These are phyloP conservation scores for Leptodactylus fuscus DNA, from an alignment of 2,113 vertebrate genomes.

Conservation along the genomic window DNA sequence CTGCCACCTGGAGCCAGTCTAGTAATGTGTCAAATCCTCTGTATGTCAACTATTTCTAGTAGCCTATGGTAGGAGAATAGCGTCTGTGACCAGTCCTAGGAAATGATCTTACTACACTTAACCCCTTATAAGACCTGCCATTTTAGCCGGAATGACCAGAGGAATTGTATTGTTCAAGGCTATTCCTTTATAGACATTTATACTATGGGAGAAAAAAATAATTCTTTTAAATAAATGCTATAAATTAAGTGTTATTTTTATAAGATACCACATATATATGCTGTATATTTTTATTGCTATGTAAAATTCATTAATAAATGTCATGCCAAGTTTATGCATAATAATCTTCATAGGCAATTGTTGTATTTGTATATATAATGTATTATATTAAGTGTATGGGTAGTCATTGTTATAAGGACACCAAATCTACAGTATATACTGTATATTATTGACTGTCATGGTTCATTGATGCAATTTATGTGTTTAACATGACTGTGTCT, in stretches of 20 bases:
- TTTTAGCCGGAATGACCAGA: background rate
- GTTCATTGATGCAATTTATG: too few species aligned
- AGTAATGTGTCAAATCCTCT: slow-evolving; percentile 22
- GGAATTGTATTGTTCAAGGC: background rate
- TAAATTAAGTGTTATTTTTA: too few species aligned
- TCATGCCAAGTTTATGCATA: too few species aligned
- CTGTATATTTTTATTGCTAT: background rate
- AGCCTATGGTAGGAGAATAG: background rate
- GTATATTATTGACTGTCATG: too few species aligned
- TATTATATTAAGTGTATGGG: too few species aligned
- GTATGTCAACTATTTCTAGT: background rate
- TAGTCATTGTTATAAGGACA: too few species aligned
- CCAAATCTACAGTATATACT: too few species aligned
- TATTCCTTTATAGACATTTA: background rate
- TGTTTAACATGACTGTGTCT: too few species aligned
- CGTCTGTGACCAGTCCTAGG: background rate
- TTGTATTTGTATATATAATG: too few species aligned
- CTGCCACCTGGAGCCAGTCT: slow-evolving; percentile 35
- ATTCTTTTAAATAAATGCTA: too few species aligned
- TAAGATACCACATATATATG: too few species aligned
- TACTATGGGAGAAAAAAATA: too few species aligned
- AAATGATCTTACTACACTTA: background rate
- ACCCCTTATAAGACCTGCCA: background rate
- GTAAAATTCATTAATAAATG: background rate
- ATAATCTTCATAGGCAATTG: background rate